These are phyloP conservation scores for Cacatua alba DNA, from an alignment of 2,113 vertebrate genomes.

Conservation along the genomic window DNA sequence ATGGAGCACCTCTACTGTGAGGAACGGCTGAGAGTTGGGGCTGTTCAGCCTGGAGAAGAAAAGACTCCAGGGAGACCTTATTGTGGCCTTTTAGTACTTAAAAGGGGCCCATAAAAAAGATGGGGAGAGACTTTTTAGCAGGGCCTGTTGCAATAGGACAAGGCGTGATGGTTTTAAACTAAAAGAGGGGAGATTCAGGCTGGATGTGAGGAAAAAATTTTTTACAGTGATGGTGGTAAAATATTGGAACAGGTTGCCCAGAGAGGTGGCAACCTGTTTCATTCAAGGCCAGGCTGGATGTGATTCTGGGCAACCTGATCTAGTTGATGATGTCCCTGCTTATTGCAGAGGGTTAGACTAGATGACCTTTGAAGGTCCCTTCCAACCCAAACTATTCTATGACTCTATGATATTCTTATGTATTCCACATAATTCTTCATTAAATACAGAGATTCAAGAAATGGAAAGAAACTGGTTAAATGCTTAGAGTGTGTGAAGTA, in stretches of 20 bases:
- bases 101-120: not conserved
- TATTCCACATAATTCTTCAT: not conserved
- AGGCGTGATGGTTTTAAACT: not conserved
- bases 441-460: not conserved
- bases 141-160: not conserved
- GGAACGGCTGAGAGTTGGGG: not conserved
- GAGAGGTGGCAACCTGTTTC: not conserved
- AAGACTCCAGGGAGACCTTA: no score
- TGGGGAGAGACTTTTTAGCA: not conserved
- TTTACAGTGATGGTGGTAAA: not conserved
- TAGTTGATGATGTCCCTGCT: not conserved
- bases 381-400: not conserved
- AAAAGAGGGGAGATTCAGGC: not conserved
- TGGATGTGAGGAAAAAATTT: not conserved
- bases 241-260: not conserved
- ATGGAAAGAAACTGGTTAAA: slow-evolving; percentile 13
- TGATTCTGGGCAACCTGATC: not conserved
- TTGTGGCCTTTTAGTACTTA: not conserved
- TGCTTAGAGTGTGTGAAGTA: not conserved
- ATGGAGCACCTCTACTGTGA: not conserved
- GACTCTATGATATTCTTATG: not conserved
- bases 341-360: not conserved
- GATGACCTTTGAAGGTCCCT: not conserved
- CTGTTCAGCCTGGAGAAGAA: not conserved
- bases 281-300: not conserved